Percentiles rank a stretch among this genome's conserved stretches.
Evolutionary conservation across 2,888 invertebrate species (phyloP).

Genomic region (Lochmaea crataegi): DNA sequence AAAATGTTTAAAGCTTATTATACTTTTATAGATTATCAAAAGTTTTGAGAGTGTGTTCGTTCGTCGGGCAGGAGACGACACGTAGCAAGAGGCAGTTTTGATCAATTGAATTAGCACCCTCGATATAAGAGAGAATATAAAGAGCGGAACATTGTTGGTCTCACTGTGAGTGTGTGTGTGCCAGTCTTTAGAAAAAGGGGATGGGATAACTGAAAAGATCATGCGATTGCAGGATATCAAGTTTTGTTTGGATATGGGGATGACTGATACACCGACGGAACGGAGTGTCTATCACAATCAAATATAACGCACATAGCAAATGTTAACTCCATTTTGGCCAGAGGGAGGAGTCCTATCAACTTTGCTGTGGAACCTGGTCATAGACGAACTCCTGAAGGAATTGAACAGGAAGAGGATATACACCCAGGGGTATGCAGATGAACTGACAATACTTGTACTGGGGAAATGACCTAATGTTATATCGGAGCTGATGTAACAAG

Average conservation of each 20-base stretch:
- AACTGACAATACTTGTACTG: no score
- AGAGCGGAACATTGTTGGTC: conserved; percentile 48
- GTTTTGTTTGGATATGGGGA: conserved; percentile 17
- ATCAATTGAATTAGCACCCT: conserved; percentile 55
- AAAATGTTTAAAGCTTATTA: conserved; percentile 40
- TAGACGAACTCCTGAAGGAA: no score
- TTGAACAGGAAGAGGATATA: no score
- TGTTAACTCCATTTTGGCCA: no score
- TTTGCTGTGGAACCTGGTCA: no score
- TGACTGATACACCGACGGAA: conserved; percentile 22
- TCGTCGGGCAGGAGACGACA: background rate
- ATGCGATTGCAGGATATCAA: conserved; percentile 35
- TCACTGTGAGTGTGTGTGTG: conserved; percentile 39
- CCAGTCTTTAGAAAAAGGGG: conserved; percentile 36
- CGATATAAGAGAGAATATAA: conserved; percentile 34
- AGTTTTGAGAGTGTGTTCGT: conserved; percentile 30
- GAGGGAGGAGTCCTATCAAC: no score
- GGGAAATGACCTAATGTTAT: no score
- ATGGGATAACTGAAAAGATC: conserved; percentile 35
- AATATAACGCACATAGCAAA: no score
- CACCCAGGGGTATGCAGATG: no score
- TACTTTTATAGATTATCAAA: conserved; percentile 40
- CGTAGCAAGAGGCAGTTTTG: conserved; percentile 7
- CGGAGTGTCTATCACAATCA: no score
- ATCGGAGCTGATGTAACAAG: no score